Evolutionary conservation across 2,113 vertebrate genomes (phyloP).

Genomic region (Anthoscopus minutus): DNA sequence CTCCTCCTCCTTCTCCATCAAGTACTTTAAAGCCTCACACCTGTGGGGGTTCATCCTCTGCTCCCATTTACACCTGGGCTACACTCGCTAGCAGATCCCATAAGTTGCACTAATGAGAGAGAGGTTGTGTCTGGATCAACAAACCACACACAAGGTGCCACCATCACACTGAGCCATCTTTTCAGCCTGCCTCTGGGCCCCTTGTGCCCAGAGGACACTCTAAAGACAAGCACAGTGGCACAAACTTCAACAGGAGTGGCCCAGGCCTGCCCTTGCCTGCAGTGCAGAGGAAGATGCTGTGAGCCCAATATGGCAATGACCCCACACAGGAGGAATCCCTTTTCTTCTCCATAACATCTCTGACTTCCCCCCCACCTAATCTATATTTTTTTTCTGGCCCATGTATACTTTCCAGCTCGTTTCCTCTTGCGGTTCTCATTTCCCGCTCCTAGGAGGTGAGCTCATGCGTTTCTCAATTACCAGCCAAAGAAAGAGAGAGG

Average conservation of each 20-base stretch:
- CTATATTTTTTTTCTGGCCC: conserved; percentile 27
- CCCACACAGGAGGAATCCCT: background rate
- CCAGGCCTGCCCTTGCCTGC: background rate
- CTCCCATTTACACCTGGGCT: background rate
- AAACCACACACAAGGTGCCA: background rate
- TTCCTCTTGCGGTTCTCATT: conserved; percentile 64
- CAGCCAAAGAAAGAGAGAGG: conserved; percentile 54
- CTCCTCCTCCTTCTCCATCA: background rate
- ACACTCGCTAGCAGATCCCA: background rate
- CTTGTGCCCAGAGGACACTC: background rate
- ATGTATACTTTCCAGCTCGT: conserved; percentile 61
- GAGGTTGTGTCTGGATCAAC: background rate
- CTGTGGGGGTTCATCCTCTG: background rate
- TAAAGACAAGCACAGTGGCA: background rate
- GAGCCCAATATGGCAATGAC: background rate
- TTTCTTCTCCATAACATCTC: conserved; percentile 21
- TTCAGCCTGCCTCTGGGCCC: background rate
- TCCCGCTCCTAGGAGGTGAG: conserved; percentile 67
- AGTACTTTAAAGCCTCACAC: background rate
- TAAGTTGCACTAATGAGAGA: background rate
- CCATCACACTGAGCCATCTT: background rate
- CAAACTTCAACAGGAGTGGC: background rate
- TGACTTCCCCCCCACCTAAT: conserved; percentile 5
- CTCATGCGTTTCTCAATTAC: conserved; percentile 67
- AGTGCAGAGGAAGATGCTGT: background rate